phyloP scores from a whole-genome alignment of 2,888 invertebrate genomes.

The Drosophila kanekoi region DNA sequence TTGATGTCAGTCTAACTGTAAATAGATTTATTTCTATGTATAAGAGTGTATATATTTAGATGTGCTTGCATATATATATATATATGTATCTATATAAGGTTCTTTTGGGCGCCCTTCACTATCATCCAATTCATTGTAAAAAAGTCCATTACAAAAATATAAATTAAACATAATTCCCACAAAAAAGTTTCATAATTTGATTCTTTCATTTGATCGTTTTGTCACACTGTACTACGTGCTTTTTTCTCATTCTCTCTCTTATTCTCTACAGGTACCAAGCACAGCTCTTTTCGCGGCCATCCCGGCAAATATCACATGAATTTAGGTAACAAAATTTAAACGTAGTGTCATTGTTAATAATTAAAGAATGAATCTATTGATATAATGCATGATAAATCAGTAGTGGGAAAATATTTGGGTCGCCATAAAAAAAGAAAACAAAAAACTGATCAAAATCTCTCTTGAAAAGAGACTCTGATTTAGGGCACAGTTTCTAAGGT shows the following conservation, averaged over 20 bases:
- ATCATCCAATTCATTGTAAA: constrained; percentile 47
- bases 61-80: constrained; percentile 14
- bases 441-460: background rate
- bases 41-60: constrained; percentile 23
- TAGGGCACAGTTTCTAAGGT: no score
- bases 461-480: background rate
- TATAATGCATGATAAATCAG: constrained; percentile 49
- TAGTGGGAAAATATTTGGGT: constrained; percentile 1
- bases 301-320: constrained; percentile 84
- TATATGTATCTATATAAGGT: constrained; percentile 15
- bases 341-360: constrained; percentile 68
- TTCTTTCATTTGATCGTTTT: constrained; percentile 42
- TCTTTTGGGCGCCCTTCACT: constrained; percentile 10
- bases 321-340: constrained; percentile 81
- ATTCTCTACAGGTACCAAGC: constrained; percentile 83
- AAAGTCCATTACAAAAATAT: constrained; percentile 29
- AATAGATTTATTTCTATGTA: constrained; percentile 46
- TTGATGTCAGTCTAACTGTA: constrained; percentile 68
- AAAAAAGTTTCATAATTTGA: constrained; percentile 20
- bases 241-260: constrained; percentile 53
- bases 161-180: background rate
- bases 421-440: background rate
- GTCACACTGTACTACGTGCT: constrained; percentile 19
- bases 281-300: constrained; percentile 84
- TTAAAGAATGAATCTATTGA: constrained; percentile 40